Evolutionary conservation across 1,140 invertebrate species (phyloP), one percentile per base, ranked within the genome.

Genomic region (Temnothorax curvispinosus): DNA sequence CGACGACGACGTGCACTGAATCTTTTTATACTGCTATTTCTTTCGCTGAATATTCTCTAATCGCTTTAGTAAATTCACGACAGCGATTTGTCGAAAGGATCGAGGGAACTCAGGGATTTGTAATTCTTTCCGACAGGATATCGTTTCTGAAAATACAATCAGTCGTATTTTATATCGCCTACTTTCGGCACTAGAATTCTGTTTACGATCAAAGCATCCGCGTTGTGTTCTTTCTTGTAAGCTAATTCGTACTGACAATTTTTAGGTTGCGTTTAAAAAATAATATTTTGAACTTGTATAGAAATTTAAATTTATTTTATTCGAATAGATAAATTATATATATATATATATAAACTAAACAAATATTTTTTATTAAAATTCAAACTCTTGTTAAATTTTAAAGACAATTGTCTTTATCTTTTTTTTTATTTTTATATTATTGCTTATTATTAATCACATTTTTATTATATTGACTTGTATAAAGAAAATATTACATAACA

Each of bases 51-150:
- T 47, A 47, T 82, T 74, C 27, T 6, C 41, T 84, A 75, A 84
- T 84, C 80, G 54, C 54, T 47, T 84, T 62, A 41, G 44, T 82
- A 71, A 82, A 82, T 84, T 75, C 58, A 11, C 56, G 13, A 60
- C 54, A 13, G 35, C n/a, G 80, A 58, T 69, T 71, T 44, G 35
- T 71, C 60, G 18, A 27, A 56, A 41, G 13, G 5, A 67, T 15
- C 44, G 38, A 21, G 54, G 35, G 35, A 0, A 38, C 9, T 15
- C 62, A 21, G 15, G 15, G 44, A 74, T 81, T 47, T 47, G 7
- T 38, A 38, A 81, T 71, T 56, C 13, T 27, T 3, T 44, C n/a
- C n/a, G 13, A 4, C 7, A 41, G 9, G 32, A 69, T 32, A 50
- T n/a, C 38, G 21, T 62, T 50, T 0, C 50, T 11, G 27, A 78